Evolutionary conservation across 2,797 vertebrate species (phyloP).

Genomic region (Acridotheres tristis): DNA sequence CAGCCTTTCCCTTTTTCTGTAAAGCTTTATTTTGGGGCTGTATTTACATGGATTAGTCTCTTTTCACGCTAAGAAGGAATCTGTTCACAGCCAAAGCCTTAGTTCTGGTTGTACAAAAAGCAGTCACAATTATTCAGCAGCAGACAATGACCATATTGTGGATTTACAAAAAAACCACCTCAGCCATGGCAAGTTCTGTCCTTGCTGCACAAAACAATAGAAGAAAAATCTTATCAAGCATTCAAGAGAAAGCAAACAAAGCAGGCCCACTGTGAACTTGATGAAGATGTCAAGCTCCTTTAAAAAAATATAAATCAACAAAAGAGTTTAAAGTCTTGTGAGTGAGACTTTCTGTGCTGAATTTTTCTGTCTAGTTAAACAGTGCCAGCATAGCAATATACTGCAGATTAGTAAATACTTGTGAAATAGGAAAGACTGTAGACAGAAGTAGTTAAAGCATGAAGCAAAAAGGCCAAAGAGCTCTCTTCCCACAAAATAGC

Average conservation of each 20-base stretch:
- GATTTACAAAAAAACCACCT: conserved; percentile 85
- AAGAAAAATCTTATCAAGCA: conserved; percentile 93
- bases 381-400: conserved; percentile 69
- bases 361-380: conserved; percentile 77
- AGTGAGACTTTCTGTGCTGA: conserved; percentile 75
- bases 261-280: conserved; percentile 92
- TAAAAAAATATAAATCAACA: conserved; percentile 84
- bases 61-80: conserved; percentile 98
- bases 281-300: conserved; percentile 99
- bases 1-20: conserved; percentile 88
- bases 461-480: conserved; percentile 47
- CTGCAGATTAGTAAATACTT: conserved; percentile 60
- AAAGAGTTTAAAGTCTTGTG: conserved; percentile 81
- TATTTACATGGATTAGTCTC: conserved; percentile 99
- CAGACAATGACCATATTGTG: conserved; percentile 99
- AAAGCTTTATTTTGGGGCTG: conserved; percentile 95
- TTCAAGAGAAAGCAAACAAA: conserved; percentile 99
- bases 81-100: conserved; percentile 97
- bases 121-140: conserved; percentile 98
- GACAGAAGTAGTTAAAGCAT: conserved; percentile 59
- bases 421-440: conserved; percentile 35
- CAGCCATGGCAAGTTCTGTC: conserved; percentile 93
- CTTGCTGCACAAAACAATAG: conserved; percentile 95
- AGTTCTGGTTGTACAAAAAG: conserved; percentile 96
- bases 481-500: conserved; percentile 53